Percentiles rank a stretch among this genome's conserved stretches.
Conservation (phyloP, 2,797 vertebrate species). For the Glossophaga mutica region DNA sequence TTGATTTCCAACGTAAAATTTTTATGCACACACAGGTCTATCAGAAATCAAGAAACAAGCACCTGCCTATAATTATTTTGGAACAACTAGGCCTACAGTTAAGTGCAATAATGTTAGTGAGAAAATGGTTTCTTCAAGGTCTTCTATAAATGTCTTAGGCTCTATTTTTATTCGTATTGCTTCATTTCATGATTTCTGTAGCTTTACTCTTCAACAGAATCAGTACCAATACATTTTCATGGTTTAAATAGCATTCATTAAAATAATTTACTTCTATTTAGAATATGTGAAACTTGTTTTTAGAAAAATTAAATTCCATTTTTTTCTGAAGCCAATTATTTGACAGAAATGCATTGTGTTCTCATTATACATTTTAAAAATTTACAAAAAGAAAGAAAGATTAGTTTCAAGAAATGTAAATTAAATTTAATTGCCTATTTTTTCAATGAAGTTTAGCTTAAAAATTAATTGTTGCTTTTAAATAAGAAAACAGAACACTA, state of each 20-base stretch:
- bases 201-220: not conserved
- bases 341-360: not conserved
- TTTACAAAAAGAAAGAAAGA: not conserved
- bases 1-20: not conserved
- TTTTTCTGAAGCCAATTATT: constrained; percentile 3
- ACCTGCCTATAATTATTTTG: not conserved
- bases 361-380: not conserved
- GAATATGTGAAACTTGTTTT: not conserved
- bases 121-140: not conserved
- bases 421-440: not conserved
- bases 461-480: constrained; percentile 7
- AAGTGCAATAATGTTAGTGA: not conserved
- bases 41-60: not conserved
- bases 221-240: not conserved
- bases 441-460: not conserved
- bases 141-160: not conserved
- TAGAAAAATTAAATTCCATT: constrained; percentile 19
- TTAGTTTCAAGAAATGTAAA: constrained; percentile 14
- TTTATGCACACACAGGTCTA: not conserved
- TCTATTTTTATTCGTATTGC: not conserved
- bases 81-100: not conserved
- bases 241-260: not conserved
- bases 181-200: constrained; percentile 4
- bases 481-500: not conserved
- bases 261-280: constrained; percentile 12